A percentile compares a stretch with the other conserved stretches of the same genome.
Conservation (phyloP, 2,797 vertebrate genomes). For the Gadopsis marmoratus region DNA sequence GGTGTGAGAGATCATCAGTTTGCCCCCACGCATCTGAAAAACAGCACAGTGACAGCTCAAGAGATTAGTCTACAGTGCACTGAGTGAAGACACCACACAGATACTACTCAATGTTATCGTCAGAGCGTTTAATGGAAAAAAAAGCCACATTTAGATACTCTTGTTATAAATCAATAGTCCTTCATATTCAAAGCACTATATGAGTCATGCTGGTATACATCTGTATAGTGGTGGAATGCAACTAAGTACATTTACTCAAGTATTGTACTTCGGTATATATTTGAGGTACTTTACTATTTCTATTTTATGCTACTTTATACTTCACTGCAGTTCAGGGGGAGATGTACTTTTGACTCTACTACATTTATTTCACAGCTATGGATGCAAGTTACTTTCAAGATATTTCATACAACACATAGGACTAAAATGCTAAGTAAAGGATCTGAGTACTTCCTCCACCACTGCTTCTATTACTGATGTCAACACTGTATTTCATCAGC, state of each 20-base stretch:
- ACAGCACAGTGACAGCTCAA: slow-evolving; percentile 23
- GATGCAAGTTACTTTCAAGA: neutral
- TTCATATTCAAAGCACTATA: neutral
- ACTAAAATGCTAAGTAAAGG: neutral
- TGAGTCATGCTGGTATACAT: slow-evolving; percentile 8
- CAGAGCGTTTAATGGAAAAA: slow-evolving; percentile 23
- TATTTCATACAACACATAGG: neutral
- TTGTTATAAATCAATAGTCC: slow-evolving; percentile 16
- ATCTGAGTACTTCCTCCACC: neutral
- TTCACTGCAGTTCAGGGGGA: neutral
- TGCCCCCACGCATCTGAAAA: slow-evolving; percentile 93
- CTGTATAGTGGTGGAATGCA: neutral
- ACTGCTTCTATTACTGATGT: neutral
- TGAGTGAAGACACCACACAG: slow-evolving; percentile 21
- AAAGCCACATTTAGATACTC: slow-evolving; percentile 12
- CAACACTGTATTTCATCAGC: neutral
- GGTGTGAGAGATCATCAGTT: slow-evolving; percentile 97
- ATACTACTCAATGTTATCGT: slow-evolving; percentile 1
- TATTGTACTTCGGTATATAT: neutral
- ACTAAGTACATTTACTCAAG: neutral
- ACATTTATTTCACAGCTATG: neutral
- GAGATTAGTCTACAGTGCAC: slow-evolving; percentile 18
- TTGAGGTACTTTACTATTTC: neutral
- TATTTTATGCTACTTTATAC: neutral
- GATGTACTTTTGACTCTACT: neutral